Evolutionary conservation across 2,888 invertebrate genomes (phyloP).

Genomic region (Spodoptera picta): DNA sequence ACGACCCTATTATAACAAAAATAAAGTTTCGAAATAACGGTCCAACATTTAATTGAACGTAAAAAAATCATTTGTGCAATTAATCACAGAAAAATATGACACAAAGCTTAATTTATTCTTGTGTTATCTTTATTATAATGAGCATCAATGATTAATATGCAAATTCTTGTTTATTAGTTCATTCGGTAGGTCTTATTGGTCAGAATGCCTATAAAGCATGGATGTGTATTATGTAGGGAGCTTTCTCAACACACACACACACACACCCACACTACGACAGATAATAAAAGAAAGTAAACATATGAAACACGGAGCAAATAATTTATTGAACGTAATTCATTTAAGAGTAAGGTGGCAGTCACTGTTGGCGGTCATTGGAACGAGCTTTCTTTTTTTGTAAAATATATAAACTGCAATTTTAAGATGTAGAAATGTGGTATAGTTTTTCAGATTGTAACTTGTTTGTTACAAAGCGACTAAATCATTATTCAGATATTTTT

Average conservation of each 20-base stretch:
- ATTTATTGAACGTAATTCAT: constrained; percentile 66
- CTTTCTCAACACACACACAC: constrained; percentile 59
- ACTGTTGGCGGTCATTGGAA: constrained; percentile 27
- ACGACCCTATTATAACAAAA: too few species aligned
- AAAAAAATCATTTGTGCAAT: constrained; percentile 8
- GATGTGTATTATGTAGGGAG: constrained; percentile 53
- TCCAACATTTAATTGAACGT: constrained; percentile 4
- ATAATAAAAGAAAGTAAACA: constrained; percentile 68
- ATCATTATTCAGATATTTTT: too few species aligned
- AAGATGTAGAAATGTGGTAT: too few species aligned
- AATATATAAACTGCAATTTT: too few species aligned
- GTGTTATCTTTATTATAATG: constrained; percentile 28
- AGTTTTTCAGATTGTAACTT: too few species aligned
- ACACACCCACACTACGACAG: constrained; percentile 54
- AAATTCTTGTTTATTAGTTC: constrained; percentile 45
- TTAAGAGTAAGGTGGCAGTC: constrained; percentile 50
- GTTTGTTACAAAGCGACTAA: too few species aligned
- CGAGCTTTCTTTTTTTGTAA: too few species aligned
- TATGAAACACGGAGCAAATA: constrained; percentile 61
- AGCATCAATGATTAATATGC: constrained; percentile 50
- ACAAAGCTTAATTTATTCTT: constrained; percentile 13
- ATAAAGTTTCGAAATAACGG: constrained; percentile 8
- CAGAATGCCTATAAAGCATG: constrained; percentile 48
- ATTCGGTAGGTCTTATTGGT: constrained; percentile 36
- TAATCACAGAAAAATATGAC: constrained; percentile 18